phyloP scores from a whole-genome alignment of 1,140 invertebrate species.

The Drosophila kohkoa region DNA sequence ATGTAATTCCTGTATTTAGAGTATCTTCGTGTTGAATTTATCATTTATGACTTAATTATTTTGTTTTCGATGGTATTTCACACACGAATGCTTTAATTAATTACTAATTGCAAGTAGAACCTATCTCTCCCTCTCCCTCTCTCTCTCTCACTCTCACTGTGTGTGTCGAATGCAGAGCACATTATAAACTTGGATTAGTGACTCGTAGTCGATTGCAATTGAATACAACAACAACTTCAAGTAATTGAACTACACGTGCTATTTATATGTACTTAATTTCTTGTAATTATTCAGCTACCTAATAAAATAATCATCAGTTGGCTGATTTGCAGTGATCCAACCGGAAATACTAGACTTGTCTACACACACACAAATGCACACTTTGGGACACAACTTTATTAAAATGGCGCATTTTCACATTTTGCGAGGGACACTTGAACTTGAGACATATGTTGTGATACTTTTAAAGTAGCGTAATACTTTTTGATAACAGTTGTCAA shows the following conservation, averaged over 20 bases:
- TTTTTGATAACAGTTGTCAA: slow-evolving; percentile 35
- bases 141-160: background rate
- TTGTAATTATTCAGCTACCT: slow-evolving; percentile 73
- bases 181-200: slow-evolving; percentile 42
- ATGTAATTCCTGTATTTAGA: background rate
- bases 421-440: slow-evolving; percentile 33
- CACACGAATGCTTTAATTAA: slow-evolving; percentile 68
- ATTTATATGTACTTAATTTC: slow-evolving; percentile 64
- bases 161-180: background rate
- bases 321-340: slow-evolving; percentile 49
- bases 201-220: slow-evolving; percentile 19
- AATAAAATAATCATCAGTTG: slow-evolving; percentile 71
- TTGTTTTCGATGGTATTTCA: slow-evolving; percentile 46
- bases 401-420: slow-evolving; percentile 31
- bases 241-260: slow-evolving; percentile 42
- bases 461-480: slow-evolving; percentile 34
- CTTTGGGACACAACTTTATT: background rate
- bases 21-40: slow-evolving; percentile 9
- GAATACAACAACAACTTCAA: slow-evolving; percentile 19
- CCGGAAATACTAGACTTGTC: slow-evolving; percentile 66
- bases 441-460: slow-evolving; percentile 18
- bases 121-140: background rate
- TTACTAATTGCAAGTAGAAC: slow-evolving; percentile 46
- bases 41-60: slow-evolving; percentile 34
- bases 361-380: background rate